Evolutionary conservation across 2,113 vertebrate species (phyloP).

Genomic region (Sceloporus undulatus): DNA sequence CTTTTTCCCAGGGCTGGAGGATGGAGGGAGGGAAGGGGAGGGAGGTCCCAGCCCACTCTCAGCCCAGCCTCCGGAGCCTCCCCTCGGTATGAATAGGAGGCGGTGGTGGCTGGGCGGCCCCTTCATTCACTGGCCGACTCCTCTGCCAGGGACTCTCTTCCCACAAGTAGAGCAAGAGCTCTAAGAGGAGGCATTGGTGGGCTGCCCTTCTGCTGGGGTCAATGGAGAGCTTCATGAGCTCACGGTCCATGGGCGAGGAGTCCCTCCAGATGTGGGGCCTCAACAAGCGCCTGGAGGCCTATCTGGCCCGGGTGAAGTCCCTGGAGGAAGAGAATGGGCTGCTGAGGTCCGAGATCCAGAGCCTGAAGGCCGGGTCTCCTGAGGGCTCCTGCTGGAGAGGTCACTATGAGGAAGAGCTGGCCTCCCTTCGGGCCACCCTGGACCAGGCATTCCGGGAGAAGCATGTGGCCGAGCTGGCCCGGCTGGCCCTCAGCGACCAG

Average conservation of each 20-base stretch:
- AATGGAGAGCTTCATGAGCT: constrained; percentile 66
- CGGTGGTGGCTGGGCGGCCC: neutral
- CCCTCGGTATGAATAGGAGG: constrained; percentile 17
- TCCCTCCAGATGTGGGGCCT: constrained; percentile 94
- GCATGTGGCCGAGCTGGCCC: constrained; percentile 81
- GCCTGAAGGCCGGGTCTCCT: constrained; percentile 58
- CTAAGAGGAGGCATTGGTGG: neutral
- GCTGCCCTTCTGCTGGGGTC: constrained; percentile 20
- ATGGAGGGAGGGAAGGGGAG: neutral
- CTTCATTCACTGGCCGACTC: neutral
- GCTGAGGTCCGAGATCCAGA: constrained; percentile 83
- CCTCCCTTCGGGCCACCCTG: constrained; percentile 77
- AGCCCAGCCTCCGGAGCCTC: neutral
- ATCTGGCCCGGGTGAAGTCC: constrained; percentile 88
- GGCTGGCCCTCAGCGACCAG: constrained; percentile 81
- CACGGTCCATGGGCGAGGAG: constrained; percentile 77
- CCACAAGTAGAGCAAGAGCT: neutral
- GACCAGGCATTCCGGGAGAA: constrained; percentile 84
- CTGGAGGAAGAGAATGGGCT: constrained; percentile 90
- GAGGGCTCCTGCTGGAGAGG: constrained; percentile 69
- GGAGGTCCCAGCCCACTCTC: neutral
- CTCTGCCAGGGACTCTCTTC: neutral
- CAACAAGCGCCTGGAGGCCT: constrained; percentile 90
- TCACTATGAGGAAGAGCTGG: constrained; percentile 83
- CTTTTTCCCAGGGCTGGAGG: neutral